Base-by-base conservation (phyloP, 2,797 vertebrate genomes). In the Sylvia borin region DNA sequence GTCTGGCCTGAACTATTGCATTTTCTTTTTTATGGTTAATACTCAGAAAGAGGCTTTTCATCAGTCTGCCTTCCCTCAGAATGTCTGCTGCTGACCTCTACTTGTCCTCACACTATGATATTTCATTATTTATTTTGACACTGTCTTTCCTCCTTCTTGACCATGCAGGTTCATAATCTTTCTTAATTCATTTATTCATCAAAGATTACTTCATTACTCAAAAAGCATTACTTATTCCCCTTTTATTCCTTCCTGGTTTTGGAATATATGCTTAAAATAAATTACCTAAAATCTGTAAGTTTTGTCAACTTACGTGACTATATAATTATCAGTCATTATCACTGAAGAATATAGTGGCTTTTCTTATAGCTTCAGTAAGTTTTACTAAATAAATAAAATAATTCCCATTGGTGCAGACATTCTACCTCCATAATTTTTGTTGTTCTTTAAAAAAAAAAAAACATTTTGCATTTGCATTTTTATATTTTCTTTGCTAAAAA, bases 1-100 rank as follows among this genome's bases (percentile, higher is more conserved):
- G 74, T 85, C 93, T 95, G 85, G 82, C 75, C 31, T 77, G 87
- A 97, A 84, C 85, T 68, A 95, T 74, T 17, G 25, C 54, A 90
- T 93, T 85, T 90, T 72, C 76, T 94, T 94, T 96, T 95, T 88
- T 84, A 92, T 86, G 2, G 11, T 88, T 94, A 96, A 90, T 96
- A 93, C 76, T 81, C 91, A 75, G 84, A 93, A 92, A 75, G 53
- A 91, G 76, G 58, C 25, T 93, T 95, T 94, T 55, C 91, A 61
- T 93, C 91, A 95, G 70, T 76, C 55, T 95, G 29, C 29, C 42
- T 92, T 22, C 38, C 20, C 21, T 71, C 80, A 89, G 50, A 85
- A 81, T 76, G 61, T 76, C 92, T 92, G 60, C 22, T 20, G 27
- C 51, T 94, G 94, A 94, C 96, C 92, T 94, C 90, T 88, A 65